Evolutionary conservation across 2,113 vertebrate species (phyloP).

Genomic region (Ctenomys sociabilis): DNA sequence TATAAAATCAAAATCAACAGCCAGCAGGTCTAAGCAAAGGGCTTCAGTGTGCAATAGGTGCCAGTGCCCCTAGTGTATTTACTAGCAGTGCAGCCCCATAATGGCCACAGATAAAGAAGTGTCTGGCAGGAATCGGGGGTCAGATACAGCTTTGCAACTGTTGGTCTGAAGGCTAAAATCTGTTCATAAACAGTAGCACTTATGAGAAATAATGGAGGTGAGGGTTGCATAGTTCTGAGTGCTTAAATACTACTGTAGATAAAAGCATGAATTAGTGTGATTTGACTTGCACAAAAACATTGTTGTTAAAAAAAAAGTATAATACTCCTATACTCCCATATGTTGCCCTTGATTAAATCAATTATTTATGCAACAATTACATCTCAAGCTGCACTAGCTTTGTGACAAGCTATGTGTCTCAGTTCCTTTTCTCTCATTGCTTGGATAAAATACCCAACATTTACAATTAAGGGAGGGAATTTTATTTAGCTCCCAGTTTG

Average conservation of each 20-base stretch:
- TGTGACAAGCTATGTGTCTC: neutral
- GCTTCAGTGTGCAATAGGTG: neutral
- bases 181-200: neutral
- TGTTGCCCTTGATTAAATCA: neutral
- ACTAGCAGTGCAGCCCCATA: neutral
- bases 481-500: too few species aligned
- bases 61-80: neutral
- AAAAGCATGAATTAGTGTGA: neutral
- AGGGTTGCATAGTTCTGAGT: neutral
- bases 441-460: too few species aligned
- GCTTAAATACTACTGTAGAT: neutral
- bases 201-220: neutral
- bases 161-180: neutral
- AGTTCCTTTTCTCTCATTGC: too few species aligned
- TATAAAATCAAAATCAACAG: neutral
- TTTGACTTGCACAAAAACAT: neutral
- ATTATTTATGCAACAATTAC: neutral
- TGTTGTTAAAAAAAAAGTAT: neutral
- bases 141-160: neutral
- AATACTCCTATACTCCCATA: neutral
- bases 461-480: too few species aligned
- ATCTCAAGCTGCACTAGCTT: neutral
- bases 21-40: neutral
- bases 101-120: neutral
- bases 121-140: neutral